Evolutionary conservation across 2,113 vertebrate species (phyloP).

Genomic region (Tachysurus fulvidraco): DNA sequence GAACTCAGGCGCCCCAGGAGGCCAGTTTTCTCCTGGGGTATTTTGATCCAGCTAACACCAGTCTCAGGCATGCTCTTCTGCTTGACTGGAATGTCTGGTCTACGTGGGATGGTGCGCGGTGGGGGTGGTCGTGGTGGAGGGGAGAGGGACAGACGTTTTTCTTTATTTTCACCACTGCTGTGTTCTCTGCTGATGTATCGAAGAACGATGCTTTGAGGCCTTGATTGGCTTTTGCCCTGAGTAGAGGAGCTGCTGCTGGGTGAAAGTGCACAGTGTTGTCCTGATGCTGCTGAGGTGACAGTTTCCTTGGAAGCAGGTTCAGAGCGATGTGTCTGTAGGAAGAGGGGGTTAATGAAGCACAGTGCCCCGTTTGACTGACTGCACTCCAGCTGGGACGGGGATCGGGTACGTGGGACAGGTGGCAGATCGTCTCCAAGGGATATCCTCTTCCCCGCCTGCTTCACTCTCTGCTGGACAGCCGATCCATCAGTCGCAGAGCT

Average conservation of each 20-base stretch:
- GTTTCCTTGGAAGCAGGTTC: constrained; percentile 58
- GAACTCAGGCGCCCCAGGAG: constrained; percentile 64
- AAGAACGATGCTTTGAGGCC: background rate
- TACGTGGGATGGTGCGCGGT: constrained; percentile 34
- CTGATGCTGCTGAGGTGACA: constrained; percentile 15
- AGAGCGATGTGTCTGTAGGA: constrained; percentile 85
- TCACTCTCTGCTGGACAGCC: constrained; percentile 57
- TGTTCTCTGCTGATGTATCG: background rate
- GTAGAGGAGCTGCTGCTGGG: background rate
- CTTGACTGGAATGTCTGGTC: constrained; percentile 53
- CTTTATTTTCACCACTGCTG: background rate
- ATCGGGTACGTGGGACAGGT: constrained; percentile 79
- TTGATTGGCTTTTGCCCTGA: constrained; percentile 7
- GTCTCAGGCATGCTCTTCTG: constrained; percentile 82
- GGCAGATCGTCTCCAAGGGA: constrained; percentile 73
- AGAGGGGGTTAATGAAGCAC: constrained; percentile 95
- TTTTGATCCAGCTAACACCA: constrained; percentile 65
- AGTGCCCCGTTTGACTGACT: constrained; percentile 88
- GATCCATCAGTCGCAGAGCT: constrained; percentile 65
- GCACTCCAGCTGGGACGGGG: constrained; percentile 85
- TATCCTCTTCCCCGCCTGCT: constrained; percentile 38
- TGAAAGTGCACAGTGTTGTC: background rate
- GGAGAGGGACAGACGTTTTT: constrained; percentile 35
- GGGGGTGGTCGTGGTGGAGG: constrained; percentile 66
- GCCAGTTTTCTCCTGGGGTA: constrained; percentile 63